Conservation (phyloP, 2,113 vertebrate genomes). For the Columba livia region DNA sequence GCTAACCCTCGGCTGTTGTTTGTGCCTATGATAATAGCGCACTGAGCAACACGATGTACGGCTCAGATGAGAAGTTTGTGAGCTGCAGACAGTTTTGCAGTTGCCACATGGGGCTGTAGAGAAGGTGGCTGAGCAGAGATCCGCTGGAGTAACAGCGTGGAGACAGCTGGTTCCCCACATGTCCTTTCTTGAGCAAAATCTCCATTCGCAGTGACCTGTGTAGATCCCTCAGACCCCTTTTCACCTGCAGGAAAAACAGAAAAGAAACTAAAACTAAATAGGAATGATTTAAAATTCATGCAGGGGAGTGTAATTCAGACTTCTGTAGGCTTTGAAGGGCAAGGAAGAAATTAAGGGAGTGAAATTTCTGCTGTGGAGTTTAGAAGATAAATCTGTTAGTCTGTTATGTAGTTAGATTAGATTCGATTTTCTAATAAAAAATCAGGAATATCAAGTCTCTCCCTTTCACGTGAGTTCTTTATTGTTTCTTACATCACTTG, state of each 20-base stretch:
- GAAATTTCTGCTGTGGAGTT: not conserved
- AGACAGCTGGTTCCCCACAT: not conserved
- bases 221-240: not conserved
- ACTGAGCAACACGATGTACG: not conserved
- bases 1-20: not conserved
- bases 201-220: fast-evolving
- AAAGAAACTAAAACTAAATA: not conserved
- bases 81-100: not conserved
- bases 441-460: not conserved
- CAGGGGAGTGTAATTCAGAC: not conserved
- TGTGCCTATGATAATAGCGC: not conserved
- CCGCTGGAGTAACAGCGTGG: fast-evolving
- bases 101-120: not conserved
- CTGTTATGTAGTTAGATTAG: not conserved
- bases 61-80: not conserved
- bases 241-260: not conserved
- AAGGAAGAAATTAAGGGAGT: not conserved
- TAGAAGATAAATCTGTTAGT: not conserved
- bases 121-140: not conserved
- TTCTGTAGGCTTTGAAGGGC: not conserved
- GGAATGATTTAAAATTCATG: fast-evolving
- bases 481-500: not conserved
- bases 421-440: not conserved
- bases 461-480: not conserved
- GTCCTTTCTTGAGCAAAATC: not conserved